Base-by-base conservation (phyloP, 1,140 invertebrate genomes). In the Drosophila jambulina region DNA sequence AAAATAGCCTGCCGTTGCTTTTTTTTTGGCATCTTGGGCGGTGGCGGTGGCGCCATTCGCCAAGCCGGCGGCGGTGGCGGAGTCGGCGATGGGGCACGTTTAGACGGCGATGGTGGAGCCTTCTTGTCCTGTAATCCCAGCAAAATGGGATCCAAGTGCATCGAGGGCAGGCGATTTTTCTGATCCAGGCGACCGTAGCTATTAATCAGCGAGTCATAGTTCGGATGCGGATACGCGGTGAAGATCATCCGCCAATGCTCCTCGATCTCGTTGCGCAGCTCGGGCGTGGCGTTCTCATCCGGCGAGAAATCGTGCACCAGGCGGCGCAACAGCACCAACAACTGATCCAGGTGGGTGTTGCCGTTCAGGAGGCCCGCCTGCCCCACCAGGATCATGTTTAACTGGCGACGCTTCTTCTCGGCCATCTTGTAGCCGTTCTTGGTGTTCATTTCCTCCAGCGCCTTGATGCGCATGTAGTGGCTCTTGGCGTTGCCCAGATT, bases 341-440 rank as follows among this genome's bases (percentile, higher is more conserved):
- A 71, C 68, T 93, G 92, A n/a, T 80, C 92, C 21, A 94, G 67
- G 79, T 94, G 93, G 49, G 86, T 85, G 7, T 80, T 81, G n/a
- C 94, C 94, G 72, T 94, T 93, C 2, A 90, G 79, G 13, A 94
- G 92, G 4, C 94, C 94, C 2, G 93, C 94, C 82, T 94, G 94
- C 0, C 94, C 94, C 6, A 94, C 71, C 4, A 94, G 71, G 29
- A 94, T 92, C 93, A 94, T 94, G 68, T 94, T 94, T 0, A 94
- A 64, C 58, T 86, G 93, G 82, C 80, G 91, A 82, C 76, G 92
- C 60, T 86, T 94, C 82, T 71, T 78, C 48, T 83, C 94, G 84
- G 65, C 91, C 46, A 93, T 83, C 45, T 93, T 93, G 27, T 74
- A 84, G 48, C 93, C 92, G 57, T 93, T 93, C 53, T 94, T 94